These are phyloP conservation scores for Ornithoptera priamus DNA, from an alignment of 2,888 invertebrate genomes.

Conservation along the genomic window DNA sequence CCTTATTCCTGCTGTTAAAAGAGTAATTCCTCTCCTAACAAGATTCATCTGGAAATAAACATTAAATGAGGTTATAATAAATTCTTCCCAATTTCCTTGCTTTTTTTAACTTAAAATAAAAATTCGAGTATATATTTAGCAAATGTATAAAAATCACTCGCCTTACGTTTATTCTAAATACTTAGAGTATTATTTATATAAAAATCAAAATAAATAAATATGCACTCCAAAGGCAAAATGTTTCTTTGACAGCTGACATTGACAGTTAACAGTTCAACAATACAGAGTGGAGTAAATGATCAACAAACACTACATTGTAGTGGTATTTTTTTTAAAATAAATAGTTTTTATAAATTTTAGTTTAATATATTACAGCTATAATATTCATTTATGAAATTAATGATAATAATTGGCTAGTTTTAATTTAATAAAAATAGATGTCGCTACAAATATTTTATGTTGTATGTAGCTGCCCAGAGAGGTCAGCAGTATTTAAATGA, in stretches of 20 bases:
- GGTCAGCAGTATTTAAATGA: background rate
- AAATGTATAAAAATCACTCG: background rate
- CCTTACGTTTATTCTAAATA: background rate
- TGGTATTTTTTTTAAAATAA: too few species aligned
- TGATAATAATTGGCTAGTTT: too few species aligned
- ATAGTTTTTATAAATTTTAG: too few species aligned
- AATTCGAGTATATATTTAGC: background rate
- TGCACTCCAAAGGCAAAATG: background rate
- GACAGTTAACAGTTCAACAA: constrained; percentile 8
- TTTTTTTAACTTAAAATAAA: background rate
- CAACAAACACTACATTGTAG: too few species aligned
- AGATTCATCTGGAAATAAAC: constrained; percentile 67
- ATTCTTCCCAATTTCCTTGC: background rate
- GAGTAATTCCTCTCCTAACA: constrained; percentile 59
- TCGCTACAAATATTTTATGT: background rate
- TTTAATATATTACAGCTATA: too few species aligned
- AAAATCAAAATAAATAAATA: background rate
- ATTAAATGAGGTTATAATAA: constrained; percentile 28
- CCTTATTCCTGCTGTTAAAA: constrained; percentile 57
- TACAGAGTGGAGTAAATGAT: background rate
- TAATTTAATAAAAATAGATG: background rate
- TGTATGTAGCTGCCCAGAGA: background rate
- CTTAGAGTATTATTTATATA: background rate
- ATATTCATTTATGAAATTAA: too few species aligned
- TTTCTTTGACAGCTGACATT: constrained; percentile 11